Evolutionary conservation across 2,113 vertebrate genomes (phyloP).

Genomic region (Parus major): DNA sequence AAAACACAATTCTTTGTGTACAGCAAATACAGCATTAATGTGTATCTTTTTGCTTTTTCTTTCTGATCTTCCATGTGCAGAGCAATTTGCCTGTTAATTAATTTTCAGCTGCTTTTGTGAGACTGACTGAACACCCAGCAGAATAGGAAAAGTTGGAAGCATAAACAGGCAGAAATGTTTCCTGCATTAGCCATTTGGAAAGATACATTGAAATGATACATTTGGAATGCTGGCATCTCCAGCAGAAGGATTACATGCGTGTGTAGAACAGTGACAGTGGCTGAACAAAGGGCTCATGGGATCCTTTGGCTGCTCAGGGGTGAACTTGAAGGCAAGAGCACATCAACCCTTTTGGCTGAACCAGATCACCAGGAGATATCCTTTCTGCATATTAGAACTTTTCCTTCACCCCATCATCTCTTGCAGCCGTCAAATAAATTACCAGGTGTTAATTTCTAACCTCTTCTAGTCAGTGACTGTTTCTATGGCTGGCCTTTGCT

Average conservation of each 20-base stretch:
- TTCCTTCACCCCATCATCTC: background rate
- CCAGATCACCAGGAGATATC: background rate
- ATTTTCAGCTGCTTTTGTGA: background rate
- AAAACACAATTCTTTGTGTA: background rate
- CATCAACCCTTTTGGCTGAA: background rate
- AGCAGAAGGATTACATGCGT: background rate
- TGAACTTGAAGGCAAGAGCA: background rate
- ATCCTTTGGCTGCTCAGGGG: background rate
- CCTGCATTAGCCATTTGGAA: background rate
- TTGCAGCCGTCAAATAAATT: background rate
- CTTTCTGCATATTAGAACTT: background rate
- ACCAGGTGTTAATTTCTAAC: background rate
- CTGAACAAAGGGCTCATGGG: background rate
- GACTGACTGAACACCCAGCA: background rate
- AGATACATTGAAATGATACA: background rate
- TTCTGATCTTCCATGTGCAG: background rate
- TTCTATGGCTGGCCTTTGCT: background rate
- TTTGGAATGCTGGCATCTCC: background rate
- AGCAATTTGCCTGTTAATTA: background rate
- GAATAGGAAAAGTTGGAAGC: background rate
- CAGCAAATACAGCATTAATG: background rate
- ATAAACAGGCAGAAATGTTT: background rate
- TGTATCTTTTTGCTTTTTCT: background rate
- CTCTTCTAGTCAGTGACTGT: background rate
- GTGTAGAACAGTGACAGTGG: background rate